These are phyloP conservation scores for Piaya cayana DNA, from an alignment of 2,113 vertebrate genomes.

Conservation along the genomic window DNA sequence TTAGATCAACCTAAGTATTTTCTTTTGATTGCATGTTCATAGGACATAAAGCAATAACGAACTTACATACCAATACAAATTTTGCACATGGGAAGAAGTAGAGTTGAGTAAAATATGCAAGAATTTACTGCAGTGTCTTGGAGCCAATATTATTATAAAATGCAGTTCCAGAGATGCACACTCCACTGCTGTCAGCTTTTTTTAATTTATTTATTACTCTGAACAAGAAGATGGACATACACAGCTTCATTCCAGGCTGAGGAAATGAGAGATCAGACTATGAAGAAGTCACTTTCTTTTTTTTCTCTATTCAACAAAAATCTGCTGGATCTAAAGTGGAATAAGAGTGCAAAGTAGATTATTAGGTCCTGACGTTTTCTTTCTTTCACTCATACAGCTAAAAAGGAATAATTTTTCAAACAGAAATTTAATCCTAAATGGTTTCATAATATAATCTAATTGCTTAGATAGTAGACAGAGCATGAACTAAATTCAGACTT, in stretches of 20 bases:
- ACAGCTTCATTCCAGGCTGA: background rate
- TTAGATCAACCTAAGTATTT: background rate
- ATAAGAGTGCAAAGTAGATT: background rate
- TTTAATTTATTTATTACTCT: conserved; percentile 10
- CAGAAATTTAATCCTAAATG: background rate
- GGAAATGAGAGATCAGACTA: background rate
- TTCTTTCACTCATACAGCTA: background rate
- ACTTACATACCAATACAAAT: background rate
- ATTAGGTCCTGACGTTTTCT: background rate
- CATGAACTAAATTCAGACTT: background rate
- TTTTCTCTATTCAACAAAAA: background rate
- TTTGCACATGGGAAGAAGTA: background rate
- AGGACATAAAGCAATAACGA: background rate
- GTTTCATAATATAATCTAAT: conserved; percentile 16
- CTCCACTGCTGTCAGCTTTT: background rate
- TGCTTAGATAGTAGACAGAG: conserved; percentile 12
- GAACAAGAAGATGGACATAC: background rate
- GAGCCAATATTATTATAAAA: background rate
- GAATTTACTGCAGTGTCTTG: background rate
- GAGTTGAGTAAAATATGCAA: background rate
- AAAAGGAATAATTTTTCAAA: background rate
- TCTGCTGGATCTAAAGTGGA: background rate
- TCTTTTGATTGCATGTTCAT: background rate
- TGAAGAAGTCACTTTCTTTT: background rate
- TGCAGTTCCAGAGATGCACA: background rate